Evolutionary conservation across 1,140 invertebrate species (phyloP).

Genomic region (Venturia canescens): DNA sequence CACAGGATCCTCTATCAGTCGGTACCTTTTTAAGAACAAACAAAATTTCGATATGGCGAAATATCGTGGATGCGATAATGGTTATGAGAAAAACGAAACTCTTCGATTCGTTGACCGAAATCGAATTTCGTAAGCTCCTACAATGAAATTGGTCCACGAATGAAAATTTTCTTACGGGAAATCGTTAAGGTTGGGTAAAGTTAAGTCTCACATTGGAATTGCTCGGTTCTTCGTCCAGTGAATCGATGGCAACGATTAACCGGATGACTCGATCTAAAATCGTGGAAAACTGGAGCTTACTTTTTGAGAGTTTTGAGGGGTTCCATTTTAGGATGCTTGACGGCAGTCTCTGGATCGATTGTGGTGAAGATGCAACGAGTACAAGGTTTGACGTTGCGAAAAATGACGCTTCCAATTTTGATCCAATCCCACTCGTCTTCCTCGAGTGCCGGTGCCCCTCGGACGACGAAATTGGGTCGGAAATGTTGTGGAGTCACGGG

Average conservation of each 20-base stretch:
- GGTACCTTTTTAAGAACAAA: conserved; percentile 66
- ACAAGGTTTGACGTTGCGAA: conserved; percentile 82
- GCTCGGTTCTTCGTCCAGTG: too few species aligned
- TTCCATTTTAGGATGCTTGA: conserved; percentile 75
- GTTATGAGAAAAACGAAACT: conserved; percentile 34
- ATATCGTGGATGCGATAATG: too few species aligned
- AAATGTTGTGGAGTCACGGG: conserved; percentile 79
- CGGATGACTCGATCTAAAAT: too few species aligned
- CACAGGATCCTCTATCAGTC: conserved; percentile 67
- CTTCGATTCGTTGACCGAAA: background rate
- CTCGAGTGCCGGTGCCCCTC: conserved; percentile 79
- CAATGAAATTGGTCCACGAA: too few species aligned
- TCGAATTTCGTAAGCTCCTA: too few species aligned
- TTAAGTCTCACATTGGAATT: too few species aligned
- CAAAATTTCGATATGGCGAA: too few species aligned
- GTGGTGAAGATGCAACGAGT: conserved; percentile 81
- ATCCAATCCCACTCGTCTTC: conserved; percentile 85
- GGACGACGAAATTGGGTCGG: conserved; percentile 83
- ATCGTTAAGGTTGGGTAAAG: too few species aligned
- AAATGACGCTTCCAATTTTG: conserved; percentile 81
- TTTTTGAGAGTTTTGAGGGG: conserved; percentile 79
- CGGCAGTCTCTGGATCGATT: conserved; percentile 78
- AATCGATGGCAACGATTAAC: too few species aligned
- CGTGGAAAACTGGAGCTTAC: too few species aligned
- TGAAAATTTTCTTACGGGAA: too few species aligned